These are phyloP conservation scores for Gonocerus acuteangulatus DNA, from an alignment of 2,888 invertebrate genomes.

Conservation along the genomic window DNA sequence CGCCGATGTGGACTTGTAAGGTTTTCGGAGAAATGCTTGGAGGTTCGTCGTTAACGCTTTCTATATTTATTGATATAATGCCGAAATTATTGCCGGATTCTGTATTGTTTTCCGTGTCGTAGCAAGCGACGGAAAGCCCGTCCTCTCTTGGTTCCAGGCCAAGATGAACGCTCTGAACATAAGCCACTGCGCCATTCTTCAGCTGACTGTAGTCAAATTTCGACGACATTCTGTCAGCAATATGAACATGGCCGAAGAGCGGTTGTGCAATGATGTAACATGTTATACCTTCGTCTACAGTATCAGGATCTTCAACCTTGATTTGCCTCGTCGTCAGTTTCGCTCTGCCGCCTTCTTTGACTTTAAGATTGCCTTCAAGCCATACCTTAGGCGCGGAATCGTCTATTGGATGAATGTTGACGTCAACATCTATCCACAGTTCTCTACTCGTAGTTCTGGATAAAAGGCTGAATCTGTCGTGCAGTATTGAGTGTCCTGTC, in stretches of 20 bases:
- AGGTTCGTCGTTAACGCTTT: conserved; percentile 29
- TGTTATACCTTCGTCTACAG: conserved; percentile 21
- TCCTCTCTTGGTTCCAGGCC: conserved; percentile 28
- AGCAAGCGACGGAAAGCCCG: conserved; percentile 25
- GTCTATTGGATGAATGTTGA: conserved; percentile 27
- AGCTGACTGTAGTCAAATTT: conserved; percentile 23
- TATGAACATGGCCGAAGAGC: background rate
- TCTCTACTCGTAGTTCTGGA: background rate
- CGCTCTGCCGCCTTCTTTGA: conserved; percentile 24
- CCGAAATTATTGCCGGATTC: conserved; percentile 3
- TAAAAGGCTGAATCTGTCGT: conserved; percentile 24
- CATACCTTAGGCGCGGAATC: conserved; percentile 23
- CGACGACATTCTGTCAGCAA: conserved; percentile 2
- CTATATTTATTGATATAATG: conserved; percentile 3
- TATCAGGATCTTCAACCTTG: conserved; percentile 26
- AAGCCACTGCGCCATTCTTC: conserved; percentile 15
- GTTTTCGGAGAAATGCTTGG: conserved; percentile 17
- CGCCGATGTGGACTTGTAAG: background rate
- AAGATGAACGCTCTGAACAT: conserved; percentile 24
- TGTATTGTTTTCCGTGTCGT: conserved; percentile 15
- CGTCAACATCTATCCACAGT: conserved; percentile 22
- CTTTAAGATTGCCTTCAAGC: conserved; percentile 19
- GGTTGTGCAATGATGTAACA: conserved; percentile 25
- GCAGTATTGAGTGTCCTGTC: conserved; percentile 16
- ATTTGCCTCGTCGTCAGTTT: conserved; percentile 10